These are phyloP conservation scores for Spermophilus dauricus DNA, from an alignment of 2,113 vertebrate species.

Conservation along the genomic window DNA sequence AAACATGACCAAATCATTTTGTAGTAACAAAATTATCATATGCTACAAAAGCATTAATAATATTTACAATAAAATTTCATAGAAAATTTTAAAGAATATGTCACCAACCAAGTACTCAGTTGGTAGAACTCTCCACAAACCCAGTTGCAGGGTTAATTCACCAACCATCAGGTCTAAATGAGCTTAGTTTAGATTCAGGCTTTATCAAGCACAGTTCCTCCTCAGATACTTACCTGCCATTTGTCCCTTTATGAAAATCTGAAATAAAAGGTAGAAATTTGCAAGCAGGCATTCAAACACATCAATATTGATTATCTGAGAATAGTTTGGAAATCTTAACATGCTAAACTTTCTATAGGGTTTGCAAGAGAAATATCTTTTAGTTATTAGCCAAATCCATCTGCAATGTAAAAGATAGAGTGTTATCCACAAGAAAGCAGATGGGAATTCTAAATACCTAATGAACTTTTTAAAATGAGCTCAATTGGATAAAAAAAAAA, in stretches of 20 bases:
- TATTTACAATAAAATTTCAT: not conserved
- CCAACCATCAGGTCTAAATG: not conserved
- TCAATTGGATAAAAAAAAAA: not conserved
- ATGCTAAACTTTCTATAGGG: not conserved
- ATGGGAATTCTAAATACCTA: not conserved
- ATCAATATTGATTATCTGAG: not conserved
- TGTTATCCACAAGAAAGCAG: not conserved
- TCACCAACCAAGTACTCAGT: not conserved
- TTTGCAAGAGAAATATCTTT: not conserved
- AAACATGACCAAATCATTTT: not conserved
- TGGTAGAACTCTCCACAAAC: not conserved
- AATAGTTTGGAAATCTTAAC: not conserved
- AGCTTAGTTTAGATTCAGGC: not conserved
- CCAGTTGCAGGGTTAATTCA: not conserved
- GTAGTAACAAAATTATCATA: not conserved
- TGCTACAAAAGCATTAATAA: not conserved
- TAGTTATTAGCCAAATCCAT: not conserved
- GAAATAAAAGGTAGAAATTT: not conserved
- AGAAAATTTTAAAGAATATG: not conserved
- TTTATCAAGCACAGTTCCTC: not conserved
- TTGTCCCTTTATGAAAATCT: not conserved
- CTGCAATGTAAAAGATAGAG: accelerated
- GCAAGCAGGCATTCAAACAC: not conserved
- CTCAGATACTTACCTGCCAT: not conserved
- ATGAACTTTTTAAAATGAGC: not conserved